Conservation (phyloP, 2,797 vertebrate species). For the Cygnus olor region DNA sequence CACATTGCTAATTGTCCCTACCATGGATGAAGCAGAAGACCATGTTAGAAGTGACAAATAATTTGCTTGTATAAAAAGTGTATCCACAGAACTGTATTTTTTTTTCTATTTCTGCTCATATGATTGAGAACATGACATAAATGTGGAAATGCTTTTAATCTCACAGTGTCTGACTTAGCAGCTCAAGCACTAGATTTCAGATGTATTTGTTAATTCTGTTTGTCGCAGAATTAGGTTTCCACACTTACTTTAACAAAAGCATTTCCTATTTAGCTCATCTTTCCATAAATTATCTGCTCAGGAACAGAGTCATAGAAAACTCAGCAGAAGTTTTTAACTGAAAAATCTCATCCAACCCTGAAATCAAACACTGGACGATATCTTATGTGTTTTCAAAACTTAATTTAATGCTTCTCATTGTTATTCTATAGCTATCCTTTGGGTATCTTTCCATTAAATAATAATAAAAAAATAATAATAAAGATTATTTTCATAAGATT, state of each 20-base stretch:
- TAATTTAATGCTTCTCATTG: neutral
- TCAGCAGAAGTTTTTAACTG: neutral
- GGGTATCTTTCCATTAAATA: neutral
- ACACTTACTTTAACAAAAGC: neutral
- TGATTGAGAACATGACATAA: neutral
- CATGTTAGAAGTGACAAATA: neutral
- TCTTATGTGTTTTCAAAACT: neutral
- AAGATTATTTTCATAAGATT: neutral
- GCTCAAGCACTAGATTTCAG: neutral
- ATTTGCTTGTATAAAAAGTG: neutral
- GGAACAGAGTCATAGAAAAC: neutral
- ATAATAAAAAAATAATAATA: neutral
- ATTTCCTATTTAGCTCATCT: neutral
- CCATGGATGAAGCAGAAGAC: neutral
- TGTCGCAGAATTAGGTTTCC: neutral
- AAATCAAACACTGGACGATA: neutral
- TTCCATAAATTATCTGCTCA: neutral
- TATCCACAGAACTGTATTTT: neutral
- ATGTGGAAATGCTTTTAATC: neutral
- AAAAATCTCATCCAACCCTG: neutral
- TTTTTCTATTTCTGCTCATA: neutral
- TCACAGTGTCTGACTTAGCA: neutral
- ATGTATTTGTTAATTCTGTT: neutral
- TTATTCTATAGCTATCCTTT: neutral
- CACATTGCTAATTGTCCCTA: neutral